Conservation (phyloP, 2,113 vertebrate species). For the Myanophis thanlyinensis region DNA sequence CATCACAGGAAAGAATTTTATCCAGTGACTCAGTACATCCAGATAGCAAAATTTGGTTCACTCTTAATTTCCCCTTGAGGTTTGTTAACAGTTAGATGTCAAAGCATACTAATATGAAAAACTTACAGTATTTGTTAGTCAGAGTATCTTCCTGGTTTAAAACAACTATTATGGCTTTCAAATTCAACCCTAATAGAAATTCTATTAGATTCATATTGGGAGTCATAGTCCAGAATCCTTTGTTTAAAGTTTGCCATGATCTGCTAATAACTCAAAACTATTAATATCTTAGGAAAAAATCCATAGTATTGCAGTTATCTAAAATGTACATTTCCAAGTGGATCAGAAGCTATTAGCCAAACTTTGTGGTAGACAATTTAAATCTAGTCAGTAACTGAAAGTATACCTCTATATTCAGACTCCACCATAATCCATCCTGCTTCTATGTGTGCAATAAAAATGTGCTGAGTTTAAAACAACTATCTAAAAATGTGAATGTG, state of each 20-base stretch:
- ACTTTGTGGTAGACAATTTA: not conserved
- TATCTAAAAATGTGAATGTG: not conserved
- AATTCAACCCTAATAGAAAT: not conserved
- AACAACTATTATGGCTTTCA: not conserved
- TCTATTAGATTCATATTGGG: not conserved
- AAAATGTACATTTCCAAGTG: not conserved
- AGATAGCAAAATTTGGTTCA: not conserved
- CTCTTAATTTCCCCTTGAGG: not conserved
- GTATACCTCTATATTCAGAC: not conserved
- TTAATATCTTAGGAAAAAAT: not conserved
- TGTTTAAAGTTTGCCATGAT: not conserved
- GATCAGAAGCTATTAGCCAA: not conserved
- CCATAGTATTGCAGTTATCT: not conserved
- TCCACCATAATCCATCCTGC: not conserved
- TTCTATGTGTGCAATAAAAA: not conserved
- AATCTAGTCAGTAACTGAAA: not conserved
- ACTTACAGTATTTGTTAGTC: not conserved
- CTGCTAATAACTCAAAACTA: not conserved
- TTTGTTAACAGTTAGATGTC: not conserved
- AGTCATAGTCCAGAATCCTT: not conserved
- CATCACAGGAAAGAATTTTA: not conserved
- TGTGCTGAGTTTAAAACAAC: not conserved
- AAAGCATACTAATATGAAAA: not conserved
- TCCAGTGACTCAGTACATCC: not conserved
- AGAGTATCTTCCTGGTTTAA: not conserved